A percentile compares a stretch with the other conserved stretches of the same genome.
These are phyloP conservation scores for Gila robusta DNA, from an alignment of 2,797 vertebrate species.

Conservation along the genomic window DNA sequence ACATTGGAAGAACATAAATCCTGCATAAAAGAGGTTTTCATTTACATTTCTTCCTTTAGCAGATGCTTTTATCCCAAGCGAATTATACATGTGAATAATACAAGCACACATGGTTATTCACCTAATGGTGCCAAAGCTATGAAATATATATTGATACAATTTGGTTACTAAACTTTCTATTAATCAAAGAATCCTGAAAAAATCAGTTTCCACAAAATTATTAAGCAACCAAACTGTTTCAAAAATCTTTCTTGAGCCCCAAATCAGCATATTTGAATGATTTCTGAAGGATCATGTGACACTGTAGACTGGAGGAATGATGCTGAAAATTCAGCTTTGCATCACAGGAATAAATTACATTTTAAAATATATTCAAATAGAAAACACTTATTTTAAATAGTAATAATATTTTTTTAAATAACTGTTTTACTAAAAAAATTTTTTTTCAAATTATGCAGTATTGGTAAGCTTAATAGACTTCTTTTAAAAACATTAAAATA, in stretches of 20 bases:
- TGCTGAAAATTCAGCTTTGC: not conserved
- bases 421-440: not conserved
- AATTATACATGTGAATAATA: not conserved
- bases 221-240: not conserved
- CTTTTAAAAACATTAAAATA: not conserved
- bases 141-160: not conserved
- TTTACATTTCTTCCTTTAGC: not conserved
- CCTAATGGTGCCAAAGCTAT: not conserved
- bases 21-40: not conserved
- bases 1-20: constrained; percentile 4
- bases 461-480: not conserved
- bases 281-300: not conserved
- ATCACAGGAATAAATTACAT: not conserved
- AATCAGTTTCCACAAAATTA: not conserved
- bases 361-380: not conserved
- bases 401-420: not conserved
- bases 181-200: not conserved
- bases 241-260: not conserved
- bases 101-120: not conserved
- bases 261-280: not conserved
- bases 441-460: not conserved
- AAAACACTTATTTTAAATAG: not conserved
- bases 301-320: not conserved
- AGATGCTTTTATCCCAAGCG: not conserved
- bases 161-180: not conserved